A percentile compares a stretch with the other conserved stretches of the same genome.
Conservation (phyloP, 2,797 vertebrate genomes). For the Rhynchotus rufescens region DNA sequence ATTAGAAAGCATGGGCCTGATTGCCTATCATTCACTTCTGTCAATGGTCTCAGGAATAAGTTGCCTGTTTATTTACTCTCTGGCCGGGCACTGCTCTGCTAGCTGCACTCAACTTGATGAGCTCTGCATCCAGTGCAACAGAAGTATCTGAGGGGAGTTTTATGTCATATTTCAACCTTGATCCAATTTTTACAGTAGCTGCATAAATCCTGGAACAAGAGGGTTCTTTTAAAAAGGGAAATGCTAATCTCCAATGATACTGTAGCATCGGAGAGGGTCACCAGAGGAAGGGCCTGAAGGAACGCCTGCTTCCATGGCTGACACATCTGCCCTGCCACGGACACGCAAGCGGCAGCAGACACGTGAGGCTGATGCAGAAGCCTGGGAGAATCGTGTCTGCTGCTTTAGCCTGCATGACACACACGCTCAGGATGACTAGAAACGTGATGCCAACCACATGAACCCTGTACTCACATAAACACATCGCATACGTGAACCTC, state of each 20-base stretch:
- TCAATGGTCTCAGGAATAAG: background rate
- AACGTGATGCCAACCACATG: background rate
- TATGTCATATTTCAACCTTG: background rate
- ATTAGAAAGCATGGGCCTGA: background rate
- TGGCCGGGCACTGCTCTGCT: background rate
- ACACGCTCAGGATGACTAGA: background rate
- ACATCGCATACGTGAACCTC: background rate
- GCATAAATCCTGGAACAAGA: background rate
- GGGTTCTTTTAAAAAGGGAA: background rate
- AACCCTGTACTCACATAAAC: background rate
- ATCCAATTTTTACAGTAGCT: background rate
- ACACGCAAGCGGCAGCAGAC: background rate
- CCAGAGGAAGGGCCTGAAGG: background rate
- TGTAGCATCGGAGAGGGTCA: background rate
- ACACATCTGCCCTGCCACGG: background rate
- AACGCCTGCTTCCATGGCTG: background rate
- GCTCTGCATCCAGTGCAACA: background rate
- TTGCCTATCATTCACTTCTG: background rate
- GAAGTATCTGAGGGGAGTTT: background rate
- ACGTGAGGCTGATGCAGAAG: background rate
- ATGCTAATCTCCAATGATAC: background rate
- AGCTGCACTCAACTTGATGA: background rate
- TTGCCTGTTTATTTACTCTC: background rate
- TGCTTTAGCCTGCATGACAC: background rate
- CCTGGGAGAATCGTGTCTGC: background rate